Evolutionary conservation across 2,797 vertebrate species (phyloP), one percentile per base, ranked within the genome.

Genomic region (Hypotaenidia okinawae): DNA sequence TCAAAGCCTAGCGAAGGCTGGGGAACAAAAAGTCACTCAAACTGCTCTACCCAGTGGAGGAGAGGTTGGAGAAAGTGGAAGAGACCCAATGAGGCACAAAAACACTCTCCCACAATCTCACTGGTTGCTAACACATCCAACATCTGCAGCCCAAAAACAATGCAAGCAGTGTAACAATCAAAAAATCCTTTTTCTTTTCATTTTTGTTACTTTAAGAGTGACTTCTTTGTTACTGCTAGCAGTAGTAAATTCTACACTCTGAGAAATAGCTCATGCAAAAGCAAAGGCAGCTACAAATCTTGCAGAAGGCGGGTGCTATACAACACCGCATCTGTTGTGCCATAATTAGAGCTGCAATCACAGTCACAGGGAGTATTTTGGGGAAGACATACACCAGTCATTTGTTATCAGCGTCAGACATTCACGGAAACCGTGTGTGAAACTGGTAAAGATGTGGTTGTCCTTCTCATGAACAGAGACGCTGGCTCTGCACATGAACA

Each of bases 91-190:
- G 45, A 93, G 68, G 94, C 93, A 58, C 45, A 85, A 92, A 90
- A 5, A 59, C 4, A 0, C 73, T 63, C 28, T 66, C 66, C 79
- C 77, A 69, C 43, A 55, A 30, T 16, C 17, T 0, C 1, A 0
- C 80, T 45, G 74, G 63, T 93, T 78, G 64, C 13, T 9, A 86
- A 57, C 74, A 33, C 80, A 84, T 59, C 2, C 4, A 90, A 84
- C 93, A 95, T 90, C 94, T 95, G 87, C 89, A 90, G 83, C 83
- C 24, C 59, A 63, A 72, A 41, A 70, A 90, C 87, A 94, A 92
- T 59, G 74, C 2, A 5, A 84, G 58, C 79, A 89, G 66, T 75
- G 93, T 80, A 85, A 89, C 81, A 66, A 89, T 13, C 75, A 32
- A 22, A 43, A 68, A 49, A 35, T 11, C 13, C 12, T 8, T 24